Base-by-base conservation (phyloP, 2,888 invertebrate genomes). In the Drosophila fungiperda region DNA sequence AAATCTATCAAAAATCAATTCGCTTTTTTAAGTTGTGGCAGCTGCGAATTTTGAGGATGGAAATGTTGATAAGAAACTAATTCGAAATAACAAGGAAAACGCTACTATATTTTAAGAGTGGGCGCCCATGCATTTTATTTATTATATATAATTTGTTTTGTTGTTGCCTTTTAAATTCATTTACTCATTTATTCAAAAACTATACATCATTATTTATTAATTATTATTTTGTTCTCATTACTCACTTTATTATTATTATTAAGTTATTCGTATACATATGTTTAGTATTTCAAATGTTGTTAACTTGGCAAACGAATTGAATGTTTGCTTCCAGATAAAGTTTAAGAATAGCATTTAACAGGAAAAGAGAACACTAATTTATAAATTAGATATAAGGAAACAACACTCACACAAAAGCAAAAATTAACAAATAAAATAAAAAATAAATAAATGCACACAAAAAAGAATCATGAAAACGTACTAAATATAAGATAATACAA, bases 321-420 rank as follows among this genome's bases (percentile, higher is more conserved):
- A 69, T 62, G 76, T 82, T 84, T 84, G 84, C 84, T 84, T 80
- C 74, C 73, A 82, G 55, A 70, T 74, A 63, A 68, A 71, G 53
- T n/a, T 48, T 82, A 86, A 84, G 83, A 61, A 76, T 86, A 86
- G 85, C 84, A 85, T 85, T 85, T 85, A 86, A 77, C 67, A 57
- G 60, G 33, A 70, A 68, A 65, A 49, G 62, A 50, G 32, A 69
- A 38, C 40, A 57, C 55, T 79, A 71, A 86, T 71, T 82, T 76
- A 76, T 78, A 80, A 78, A 73, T 50, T 81, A 71, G 60, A 7
- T 58, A 26, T 78, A 78, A 79, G 67, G 60, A 58, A 62, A 66
- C 57, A 36, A 64, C 58, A 77, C 69, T 38, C 38, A 57, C 66
- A 60, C 32, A 64, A 50, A 54, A 42, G 60, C 49, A 67, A 55